Conservation (phyloP, 2,888 invertebrate genomes). For the Molorchus minor region DNA sequence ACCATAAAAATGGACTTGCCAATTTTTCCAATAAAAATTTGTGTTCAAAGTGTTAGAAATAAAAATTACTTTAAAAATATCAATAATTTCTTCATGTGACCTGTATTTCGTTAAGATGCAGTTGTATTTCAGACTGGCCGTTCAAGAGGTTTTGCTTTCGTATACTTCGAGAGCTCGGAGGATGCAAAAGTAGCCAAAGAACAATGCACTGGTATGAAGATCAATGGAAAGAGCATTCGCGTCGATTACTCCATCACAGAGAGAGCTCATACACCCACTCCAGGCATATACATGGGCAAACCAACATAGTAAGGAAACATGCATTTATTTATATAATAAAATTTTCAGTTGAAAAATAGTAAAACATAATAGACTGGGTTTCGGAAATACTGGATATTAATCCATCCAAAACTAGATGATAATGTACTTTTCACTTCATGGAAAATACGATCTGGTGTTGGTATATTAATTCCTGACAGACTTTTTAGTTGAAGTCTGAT, state of each 20-base stretch:
- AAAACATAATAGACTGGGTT: too few relatives aligned
- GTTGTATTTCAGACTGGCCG: constrained; percentile 76
- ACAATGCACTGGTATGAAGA: constrained; percentile 91
- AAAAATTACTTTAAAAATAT: too few relatives aligned
- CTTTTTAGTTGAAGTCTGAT: constrained; percentile 20
- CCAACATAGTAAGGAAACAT: constrained; percentile 72
- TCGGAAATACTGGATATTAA: constrained; percentile 3
- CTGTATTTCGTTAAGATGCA: neutral
- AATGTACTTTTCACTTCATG: constrained; percentile 11
- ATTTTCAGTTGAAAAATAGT: too few relatives aligned
- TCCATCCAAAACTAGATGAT: neutral
- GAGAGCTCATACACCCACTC: constrained; percentile 96
- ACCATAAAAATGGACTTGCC: too few relatives aligned
- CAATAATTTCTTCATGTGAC: neutral
- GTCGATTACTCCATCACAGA: constrained; percentile 97
- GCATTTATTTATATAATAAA: neutral
- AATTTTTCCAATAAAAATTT: too few relatives aligned
- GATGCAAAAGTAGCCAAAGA: constrained; percentile 95
- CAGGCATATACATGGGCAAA: constrained; percentile 96
- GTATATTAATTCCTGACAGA: constrained; percentile 21
- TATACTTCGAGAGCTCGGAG: constrained; percentile 87
- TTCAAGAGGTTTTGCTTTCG: constrained; percentile 96
- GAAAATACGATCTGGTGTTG: constrained; percentile 22
- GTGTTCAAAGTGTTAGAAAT: too few relatives aligned
- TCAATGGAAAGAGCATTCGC: constrained; percentile 91